phyloP scores from a whole-genome alignment of 2,797 vertebrate genomes.

The Cuculus canorus region DNA sequence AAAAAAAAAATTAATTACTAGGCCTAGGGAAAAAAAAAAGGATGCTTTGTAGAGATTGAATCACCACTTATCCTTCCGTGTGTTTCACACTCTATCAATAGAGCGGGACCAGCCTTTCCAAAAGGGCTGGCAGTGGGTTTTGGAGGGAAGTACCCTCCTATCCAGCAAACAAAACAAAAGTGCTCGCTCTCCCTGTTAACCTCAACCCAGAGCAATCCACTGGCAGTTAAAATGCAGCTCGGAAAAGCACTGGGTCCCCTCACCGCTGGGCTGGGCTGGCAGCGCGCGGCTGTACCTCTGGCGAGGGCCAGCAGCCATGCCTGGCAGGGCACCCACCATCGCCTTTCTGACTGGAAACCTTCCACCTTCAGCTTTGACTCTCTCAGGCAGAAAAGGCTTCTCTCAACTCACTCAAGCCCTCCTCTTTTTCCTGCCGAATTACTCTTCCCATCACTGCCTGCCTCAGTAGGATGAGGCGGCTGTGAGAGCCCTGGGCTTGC shows the following conservation, averaged over 20 bases:
- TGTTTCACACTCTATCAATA: accelerated
- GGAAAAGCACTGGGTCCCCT: not conserved
- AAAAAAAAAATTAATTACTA: not conserved
- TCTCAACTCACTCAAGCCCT: not conserved
- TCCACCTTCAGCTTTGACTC: not conserved
- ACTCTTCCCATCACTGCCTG: not conserved
- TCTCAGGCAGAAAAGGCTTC: not conserved
- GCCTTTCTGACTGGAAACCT: not conserved
- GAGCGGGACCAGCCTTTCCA: not conserved
- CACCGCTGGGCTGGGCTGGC: accelerated
- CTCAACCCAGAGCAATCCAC: not conserved
- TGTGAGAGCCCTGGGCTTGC: too few species aligned
- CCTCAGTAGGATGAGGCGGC: not conserved
- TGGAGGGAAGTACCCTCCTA: not conserved
- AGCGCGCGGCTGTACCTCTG: accelerated
- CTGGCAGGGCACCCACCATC: accelerated
- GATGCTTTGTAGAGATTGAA: not conserved
- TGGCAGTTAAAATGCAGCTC: not conserved
- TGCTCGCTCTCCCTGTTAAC: too few species aligned
- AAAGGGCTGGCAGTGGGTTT: accelerated
- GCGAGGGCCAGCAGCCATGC: accelerated
- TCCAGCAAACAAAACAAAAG: not conserved
- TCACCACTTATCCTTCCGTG: not conserved
- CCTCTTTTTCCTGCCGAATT: not conserved
- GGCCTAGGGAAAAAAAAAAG: not conserved